Evolutionary conservation across 2,797 vertebrate genomes (phyloP).

Genomic region (Gymnodraco acuticeps): DNA sequence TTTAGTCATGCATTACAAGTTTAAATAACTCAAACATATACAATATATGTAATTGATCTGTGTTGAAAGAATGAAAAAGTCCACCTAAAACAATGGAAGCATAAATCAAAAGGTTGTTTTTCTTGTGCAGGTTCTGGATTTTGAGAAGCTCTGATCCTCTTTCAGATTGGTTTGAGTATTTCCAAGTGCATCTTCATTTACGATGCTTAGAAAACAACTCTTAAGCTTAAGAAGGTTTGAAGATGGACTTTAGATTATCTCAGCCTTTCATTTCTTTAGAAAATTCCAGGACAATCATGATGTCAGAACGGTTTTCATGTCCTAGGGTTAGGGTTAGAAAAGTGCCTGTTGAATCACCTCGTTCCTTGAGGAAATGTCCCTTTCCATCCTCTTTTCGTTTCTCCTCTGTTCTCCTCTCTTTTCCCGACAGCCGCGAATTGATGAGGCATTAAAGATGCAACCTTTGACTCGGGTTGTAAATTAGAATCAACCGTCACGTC

Average conservation of each 20-base stretch:
- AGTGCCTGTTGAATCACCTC: slow-evolving; percentile 3
- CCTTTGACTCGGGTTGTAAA: slow-evolving; percentile 62
- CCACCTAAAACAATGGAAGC: background rate
- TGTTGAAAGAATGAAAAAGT: background rate
- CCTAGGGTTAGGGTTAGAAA: background rate
- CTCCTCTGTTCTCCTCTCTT: slow-evolving; percentile 1
- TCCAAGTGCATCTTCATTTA: background rate
- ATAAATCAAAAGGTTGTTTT: too few relatives aligned
- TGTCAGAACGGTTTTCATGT: background rate
- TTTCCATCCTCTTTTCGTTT: background rate
- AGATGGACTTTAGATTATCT: slow-evolving; percentile 9
- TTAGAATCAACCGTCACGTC: slow-evolving; percentile 47
- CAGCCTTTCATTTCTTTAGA: background rate
- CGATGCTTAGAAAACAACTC: background rate
- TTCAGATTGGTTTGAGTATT: background rate
- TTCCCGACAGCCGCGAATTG: slow-evolving; percentile 28
- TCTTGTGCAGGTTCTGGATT: background rate
- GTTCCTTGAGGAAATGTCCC: background rate
- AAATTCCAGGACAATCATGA: slow-evolving; percentile 1
- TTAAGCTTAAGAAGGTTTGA: background rate
- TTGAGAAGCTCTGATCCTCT: background rate
- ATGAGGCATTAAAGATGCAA: slow-evolving; percentile 37
- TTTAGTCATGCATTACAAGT: background rate
- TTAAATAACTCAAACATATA: background rate
- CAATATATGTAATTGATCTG: background rate